Conservation (phyloP, 2,113 vertebrate species). For the Turnix velox region DNA sequence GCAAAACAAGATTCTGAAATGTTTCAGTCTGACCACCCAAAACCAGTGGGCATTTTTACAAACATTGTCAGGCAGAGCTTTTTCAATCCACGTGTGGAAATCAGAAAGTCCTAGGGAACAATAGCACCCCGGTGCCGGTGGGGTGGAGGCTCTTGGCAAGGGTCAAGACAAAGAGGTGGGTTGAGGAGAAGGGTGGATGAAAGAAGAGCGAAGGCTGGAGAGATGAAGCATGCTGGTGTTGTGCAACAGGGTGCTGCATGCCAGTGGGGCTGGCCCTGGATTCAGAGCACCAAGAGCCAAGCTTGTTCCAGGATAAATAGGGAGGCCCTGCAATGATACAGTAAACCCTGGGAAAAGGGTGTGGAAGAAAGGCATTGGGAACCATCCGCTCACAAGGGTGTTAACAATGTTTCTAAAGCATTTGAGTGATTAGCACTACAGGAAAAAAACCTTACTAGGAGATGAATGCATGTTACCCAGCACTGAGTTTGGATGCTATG, state of each 20-base stretch:
- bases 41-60: not conserved
- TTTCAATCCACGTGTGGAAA: not conserved
- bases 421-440: not conserved
- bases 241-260: not conserved
- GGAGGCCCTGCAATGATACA: not conserved
- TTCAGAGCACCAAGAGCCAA: not conserved
- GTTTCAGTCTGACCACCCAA: not conserved
- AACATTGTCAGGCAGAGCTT: fast-evolving
- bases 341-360: not conserved
- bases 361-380: not conserved
- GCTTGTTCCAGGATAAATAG: not conserved
- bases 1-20: not conserved
- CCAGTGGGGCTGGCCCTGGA: not conserved
- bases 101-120: not conserved
- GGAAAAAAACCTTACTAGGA: not conserved
- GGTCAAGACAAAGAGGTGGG: not conserved
- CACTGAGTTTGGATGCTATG: not conserved
- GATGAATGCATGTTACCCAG: not conserved
- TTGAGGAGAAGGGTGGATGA: not conserved
- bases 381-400: not conserved
- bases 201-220: not conserved
- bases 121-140: not conserved
- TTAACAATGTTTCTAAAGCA: not conserved
- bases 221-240: not conserved
- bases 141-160: fast-evolving